Conservation (phyloP, 2,797 vertebrate genomes). For the Malurus splendens region DNA sequence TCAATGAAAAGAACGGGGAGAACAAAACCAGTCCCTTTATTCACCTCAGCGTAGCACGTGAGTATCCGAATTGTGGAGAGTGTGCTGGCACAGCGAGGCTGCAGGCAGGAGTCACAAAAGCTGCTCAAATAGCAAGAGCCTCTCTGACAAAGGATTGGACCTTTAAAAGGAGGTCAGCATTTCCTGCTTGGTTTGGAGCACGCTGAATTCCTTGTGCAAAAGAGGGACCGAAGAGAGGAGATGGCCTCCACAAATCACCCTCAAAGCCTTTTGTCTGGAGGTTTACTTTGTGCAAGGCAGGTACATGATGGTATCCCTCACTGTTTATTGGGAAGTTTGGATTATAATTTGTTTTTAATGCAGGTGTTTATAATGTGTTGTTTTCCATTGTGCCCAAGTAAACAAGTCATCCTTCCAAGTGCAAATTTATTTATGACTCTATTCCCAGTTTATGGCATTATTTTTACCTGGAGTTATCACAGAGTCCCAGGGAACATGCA, state of each 20-base stretch:
- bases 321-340: background rate
- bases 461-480: constrained; percentile 42
- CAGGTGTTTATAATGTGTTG: constrained; percentile 10
- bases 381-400: background rate
- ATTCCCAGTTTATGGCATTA: background rate
- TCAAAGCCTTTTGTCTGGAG: background rate
- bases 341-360: constrained; percentile 49
- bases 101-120: background rate
- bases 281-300: background rate
- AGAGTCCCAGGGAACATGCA: constrained; percentile 9
- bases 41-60: constrained; percentile 72
- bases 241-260: background rate
- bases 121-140: background rate
- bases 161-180: background rate
- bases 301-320: constrained; percentile 6
- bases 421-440: constrained; percentile 8
- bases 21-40: constrained; percentile 80
- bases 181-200: background rate
- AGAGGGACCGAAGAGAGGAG: background rate
- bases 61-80: constrained; percentile 30
- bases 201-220: background rate
- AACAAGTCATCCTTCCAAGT: background rate
- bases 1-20: constrained; percentile 82
- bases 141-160: background rate
- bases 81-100: background rate